phyloP scores from a whole-genome alignment of 2,888 invertebrate genomes.

The Lasius fuliginosus region DNA sequence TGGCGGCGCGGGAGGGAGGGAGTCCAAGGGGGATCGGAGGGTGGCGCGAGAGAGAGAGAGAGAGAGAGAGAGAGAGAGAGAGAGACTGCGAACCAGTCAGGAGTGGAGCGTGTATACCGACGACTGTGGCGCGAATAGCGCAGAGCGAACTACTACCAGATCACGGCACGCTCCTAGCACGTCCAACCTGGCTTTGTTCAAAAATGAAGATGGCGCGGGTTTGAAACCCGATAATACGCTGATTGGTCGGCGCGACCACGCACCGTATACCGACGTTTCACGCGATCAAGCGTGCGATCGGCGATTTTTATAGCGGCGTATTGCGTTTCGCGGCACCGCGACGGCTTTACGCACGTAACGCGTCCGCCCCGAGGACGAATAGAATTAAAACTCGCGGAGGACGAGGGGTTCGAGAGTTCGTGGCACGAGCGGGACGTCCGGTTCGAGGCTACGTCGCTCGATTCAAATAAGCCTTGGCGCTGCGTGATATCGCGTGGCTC shows the following conservation, averaged over 20 bases:
- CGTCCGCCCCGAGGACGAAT: constrained; percentile 71
- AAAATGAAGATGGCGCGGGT: constrained; percentile 95
- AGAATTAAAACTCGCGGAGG: constrained; percentile 84
- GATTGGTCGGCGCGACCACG: constrained; percentile 81
- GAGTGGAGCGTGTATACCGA: constrained; percentile 85
- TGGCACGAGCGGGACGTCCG: constrained; percentile 78
- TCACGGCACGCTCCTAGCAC: constrained; percentile 75
- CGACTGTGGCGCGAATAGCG: constrained; percentile 86
- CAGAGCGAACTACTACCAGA: constrained; percentile 90
- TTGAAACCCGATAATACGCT: constrained; percentile 87
- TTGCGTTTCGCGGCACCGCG: constrained; percentile 62
- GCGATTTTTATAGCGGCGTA: constrained; percentile 56
- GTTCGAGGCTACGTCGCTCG: constrained; percentile 84
- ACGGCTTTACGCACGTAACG: constrained; percentile 61
- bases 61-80: constrained; percentile 55
- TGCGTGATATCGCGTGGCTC: constrained; percentile 37
- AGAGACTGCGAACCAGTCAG: constrained; percentile 75
- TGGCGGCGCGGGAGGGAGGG: neutral
- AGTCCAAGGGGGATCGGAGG: neutral
- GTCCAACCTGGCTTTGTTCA: constrained; percentile 90
- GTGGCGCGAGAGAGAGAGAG: constrained; percentile 48
- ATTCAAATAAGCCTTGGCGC: constrained; percentile 79
- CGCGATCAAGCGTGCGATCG: constrained; percentile 48
- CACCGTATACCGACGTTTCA: constrained; percentile 37
- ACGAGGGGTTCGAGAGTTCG: constrained; percentile 91